Evolutionary conservation across 2,113 vertebrate species (phyloP), one percentile per base, ranked within the genome.

Genomic region (Hystrix cristata): DNA sequence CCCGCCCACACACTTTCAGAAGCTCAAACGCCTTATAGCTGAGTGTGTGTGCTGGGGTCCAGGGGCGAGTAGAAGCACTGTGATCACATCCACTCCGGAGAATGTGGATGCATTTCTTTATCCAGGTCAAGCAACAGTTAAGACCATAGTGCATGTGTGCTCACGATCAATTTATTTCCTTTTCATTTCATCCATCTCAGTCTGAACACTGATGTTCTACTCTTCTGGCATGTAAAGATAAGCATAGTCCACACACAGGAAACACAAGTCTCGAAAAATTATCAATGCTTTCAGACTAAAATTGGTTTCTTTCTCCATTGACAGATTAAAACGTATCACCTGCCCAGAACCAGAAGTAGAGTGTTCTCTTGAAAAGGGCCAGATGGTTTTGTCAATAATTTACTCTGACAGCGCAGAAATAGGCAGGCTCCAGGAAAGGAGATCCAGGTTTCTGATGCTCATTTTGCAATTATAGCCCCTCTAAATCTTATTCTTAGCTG

Each of bases 381-480:
- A 90, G 94, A 97, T 96, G 87, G 92, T 90, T 97, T 95, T 95
- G 92, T 97, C 96, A 97, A 95, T 97, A 97, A 97, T 97, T 96
- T 94, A 93, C 83, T 96, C 69, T 95, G 97, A 95, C 87, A 93
- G 79, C 46, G 23, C 83, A 95, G 95, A 87, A 95, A 98, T 91
- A 95, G 93, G 55, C 74, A 87, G 91, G 81, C 86, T 90, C 74
- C 87, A 53, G 78, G 94, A 95, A 94, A 92, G 80, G 79, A 89
- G 57, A 79, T 71, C 38, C 69, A 91, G 93, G 46, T 90, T 94
- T 96, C 94, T 79, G 93, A 88, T 89, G 81, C 85, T 97, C 90
- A 92, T 97, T 96, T 87, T 95, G 90, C 74, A 96, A 64, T 97
- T 94, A 97, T 65, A 96, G 53, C 59, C 86, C 69, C 48, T 96